Base-by-base conservation (phyloP, 2,888 invertebrate species). In the Lochmaea capreae region DNA sequence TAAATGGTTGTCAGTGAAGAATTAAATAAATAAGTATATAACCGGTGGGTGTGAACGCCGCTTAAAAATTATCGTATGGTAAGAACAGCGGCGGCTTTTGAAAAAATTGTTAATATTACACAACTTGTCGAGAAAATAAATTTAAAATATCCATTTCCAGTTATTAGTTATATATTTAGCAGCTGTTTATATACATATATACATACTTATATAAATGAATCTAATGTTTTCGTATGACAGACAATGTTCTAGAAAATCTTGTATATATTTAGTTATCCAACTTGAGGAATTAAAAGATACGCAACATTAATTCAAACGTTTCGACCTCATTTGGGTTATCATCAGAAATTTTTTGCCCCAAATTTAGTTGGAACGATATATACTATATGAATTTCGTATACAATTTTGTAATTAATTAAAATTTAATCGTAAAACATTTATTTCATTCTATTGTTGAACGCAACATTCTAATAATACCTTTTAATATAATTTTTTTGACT, bases 261-360 rank as follows among this genome's bases (percentile, higher is more conserved):
- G 62, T 62, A 62, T 12, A 62, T 62, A 62, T 33, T n/a, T 26
- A 62, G 62, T 62, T 62, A 62, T 62, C 62, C 62, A 42, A 62
- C 42, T 33, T 39, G 16, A 62, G 16, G 61, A 61, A 61, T 61
- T 61, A 42, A 62, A 52, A 52, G 16, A 52, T n/a, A 52, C n/a
- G 52, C 0, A 49, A n/a, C 49, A 49, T 49, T 49, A n/a, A 49
- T 52, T 52, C 14, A 8, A n/a, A 49, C 49, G 49, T 49, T 49
- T 49, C 52, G 6, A 52, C 52, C n/a, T 12, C 52, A n/a, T 16
- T n/a, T 52, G 14, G 52, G 52, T 16, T n/a, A n/a, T 52, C 52
- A 4, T 52, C 52, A 52, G 52, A 16, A 12, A 14, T 12, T 46
- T 46, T 46, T 12, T 12, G 2, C 3, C 46, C 14, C 14, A 46